These are phyloP conservation scores for Bursaphelenchus okinawaensis DNA, from an alignment of 2,888 invertebrate species.

Conservation along the genomic window DNA sequence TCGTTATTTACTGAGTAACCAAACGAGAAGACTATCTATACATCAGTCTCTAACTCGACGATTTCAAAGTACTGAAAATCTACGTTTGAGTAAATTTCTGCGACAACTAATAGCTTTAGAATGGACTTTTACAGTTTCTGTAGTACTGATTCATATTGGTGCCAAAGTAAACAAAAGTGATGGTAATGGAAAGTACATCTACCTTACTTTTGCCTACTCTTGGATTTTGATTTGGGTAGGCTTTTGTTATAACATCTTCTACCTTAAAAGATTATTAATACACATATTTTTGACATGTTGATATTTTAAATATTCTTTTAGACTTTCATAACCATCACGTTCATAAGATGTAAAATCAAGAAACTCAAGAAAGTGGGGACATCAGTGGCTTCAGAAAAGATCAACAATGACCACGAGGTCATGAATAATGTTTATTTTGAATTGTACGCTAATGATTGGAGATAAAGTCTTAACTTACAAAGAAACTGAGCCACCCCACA, in stretches of 20 bases:
- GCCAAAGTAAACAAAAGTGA: background rate
- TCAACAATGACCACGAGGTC: background rate
- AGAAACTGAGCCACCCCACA: too few relatives aligned
- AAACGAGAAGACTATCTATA: background rate
- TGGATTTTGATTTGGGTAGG: background rate
- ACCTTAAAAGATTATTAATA: too few relatives aligned
- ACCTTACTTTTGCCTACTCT: background rate
- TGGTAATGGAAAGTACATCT: background rate
- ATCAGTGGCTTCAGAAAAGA: background rate
- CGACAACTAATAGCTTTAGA: background rate
- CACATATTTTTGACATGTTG: too few relatives aligned
- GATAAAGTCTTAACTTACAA: too few relatives aligned
- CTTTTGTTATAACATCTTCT: background rate
- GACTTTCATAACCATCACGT: background rate
- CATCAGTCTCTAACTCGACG: background rate
- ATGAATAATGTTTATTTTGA: background rate
- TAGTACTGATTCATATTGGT: background rate
- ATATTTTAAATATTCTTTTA: background rate
- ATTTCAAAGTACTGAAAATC: background rate
- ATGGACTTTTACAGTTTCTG: background rate
- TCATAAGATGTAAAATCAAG: background rate
- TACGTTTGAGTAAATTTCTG: background rate
- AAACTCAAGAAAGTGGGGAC: background rate
- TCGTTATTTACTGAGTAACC: background rate
- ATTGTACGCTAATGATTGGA: background rate